Evolutionary conservation across 2,113 vertebrate genomes (phyloP).

Genomic region (Columbina picui): DNA sequence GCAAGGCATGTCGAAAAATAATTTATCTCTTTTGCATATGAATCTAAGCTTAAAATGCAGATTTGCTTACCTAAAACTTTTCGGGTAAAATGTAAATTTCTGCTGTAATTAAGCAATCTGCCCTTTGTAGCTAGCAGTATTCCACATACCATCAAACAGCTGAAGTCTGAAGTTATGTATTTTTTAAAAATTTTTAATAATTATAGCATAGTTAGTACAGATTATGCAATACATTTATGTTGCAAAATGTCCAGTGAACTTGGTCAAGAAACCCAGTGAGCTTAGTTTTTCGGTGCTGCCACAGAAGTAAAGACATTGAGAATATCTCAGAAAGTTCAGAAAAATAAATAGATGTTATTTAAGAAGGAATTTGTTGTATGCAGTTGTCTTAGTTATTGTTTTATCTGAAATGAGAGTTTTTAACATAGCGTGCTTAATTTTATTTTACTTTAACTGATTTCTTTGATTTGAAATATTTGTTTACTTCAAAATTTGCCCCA

Average conservation of each 20-base stretch:
- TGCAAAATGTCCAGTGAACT: background rate
- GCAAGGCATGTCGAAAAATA: background rate
- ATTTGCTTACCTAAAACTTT: background rate
- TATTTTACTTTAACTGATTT: background rate
- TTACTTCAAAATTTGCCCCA: background rate
- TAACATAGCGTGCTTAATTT: background rate
- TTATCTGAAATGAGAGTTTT: background rate
- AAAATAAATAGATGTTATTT: background rate
- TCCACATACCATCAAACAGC: background rate
- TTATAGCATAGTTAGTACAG: background rate
- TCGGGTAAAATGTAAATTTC: background rate
- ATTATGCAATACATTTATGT: background rate
- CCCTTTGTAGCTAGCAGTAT: background rate
- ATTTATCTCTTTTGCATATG: background rate
- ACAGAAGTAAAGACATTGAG: background rate
- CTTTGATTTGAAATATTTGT: background rate
- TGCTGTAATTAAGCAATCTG: background rate
- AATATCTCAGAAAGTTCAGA: background rate
- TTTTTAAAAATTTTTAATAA: background rate
- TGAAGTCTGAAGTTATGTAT: background rate
- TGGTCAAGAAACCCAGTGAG: background rate
- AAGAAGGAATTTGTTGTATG: background rate
- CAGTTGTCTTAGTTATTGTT: background rate
- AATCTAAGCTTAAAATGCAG: background rate
- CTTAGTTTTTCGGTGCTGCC: background rate